A percentile compares a stretch with the other conserved stretches of the same genome.
These are phyloP conservation scores for Epinotia ramella DNA, from an alignment of 2,888 invertebrate genomes.

Conservation along the genomic window DNA sequence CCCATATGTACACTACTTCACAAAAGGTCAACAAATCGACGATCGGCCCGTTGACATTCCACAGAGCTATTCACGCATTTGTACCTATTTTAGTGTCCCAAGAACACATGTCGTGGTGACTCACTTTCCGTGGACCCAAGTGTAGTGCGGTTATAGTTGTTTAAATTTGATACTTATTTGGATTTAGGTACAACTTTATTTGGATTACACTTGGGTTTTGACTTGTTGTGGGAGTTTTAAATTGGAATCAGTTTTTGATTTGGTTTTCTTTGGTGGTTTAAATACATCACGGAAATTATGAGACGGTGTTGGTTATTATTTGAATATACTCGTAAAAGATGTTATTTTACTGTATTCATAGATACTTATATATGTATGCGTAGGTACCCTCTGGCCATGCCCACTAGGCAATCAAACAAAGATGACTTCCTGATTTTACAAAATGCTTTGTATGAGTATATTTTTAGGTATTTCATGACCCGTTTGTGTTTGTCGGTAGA, in stretches of 20 bases:
- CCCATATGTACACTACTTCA: constrained; percentile 60
- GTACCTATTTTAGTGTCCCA: constrained; percentile 54
- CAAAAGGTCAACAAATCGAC: constrained; percentile 68
- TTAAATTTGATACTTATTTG: constrained; percentile 4
- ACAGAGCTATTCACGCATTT: constrained; percentile 54
- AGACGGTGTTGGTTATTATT: no score
- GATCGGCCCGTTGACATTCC: constrained; percentile 70
- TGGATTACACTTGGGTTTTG: not conserved
- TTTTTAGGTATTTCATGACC: not conserved
- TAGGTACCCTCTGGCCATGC: no score
- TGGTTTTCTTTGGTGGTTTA: not conserved
- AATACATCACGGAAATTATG: not conserved
- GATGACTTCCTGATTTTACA: not conserved
- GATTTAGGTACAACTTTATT: not conserved
- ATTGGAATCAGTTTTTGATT: not conserved
- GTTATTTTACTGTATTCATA: no score
- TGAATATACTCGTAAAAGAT: no score
- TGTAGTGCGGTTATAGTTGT: constrained; percentile 28
- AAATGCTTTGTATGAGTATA: not conserved
- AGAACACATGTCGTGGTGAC: constrained; percentile 50
- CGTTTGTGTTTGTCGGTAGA: constrained; percentile 15
- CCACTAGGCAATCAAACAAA: not conserved
- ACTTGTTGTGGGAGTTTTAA: constrained; percentile 1
- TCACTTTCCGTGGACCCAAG: constrained; percentile 52
- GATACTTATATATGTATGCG: no score